Evolutionary conservation across 2,797 vertebrate genomes (phyloP), one percentile per base, ranked within the genome.

Genomic region (Typhlichthys eigenmanni): DNA sequence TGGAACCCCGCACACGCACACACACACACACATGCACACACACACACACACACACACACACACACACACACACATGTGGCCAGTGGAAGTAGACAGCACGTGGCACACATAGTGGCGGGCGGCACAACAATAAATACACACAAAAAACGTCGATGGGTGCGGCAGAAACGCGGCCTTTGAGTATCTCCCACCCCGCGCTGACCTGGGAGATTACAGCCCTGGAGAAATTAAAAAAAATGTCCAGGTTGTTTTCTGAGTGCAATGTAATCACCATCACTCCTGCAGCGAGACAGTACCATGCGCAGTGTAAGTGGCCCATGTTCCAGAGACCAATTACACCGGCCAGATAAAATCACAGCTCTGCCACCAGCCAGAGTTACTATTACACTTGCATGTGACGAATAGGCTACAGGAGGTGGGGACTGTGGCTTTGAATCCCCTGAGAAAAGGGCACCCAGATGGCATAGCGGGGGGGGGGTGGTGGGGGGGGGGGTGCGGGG

Each of bases 261-360:
- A 55, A 85, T 67, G 60, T 76, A 86, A 87, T 88, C 81, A 87
- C 84, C 72, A 71, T 80, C 71, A 64, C 65, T 84, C 76, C 57
- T 79, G 74, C 61, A 64, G 55, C 29, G n/a, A 72, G 68, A 77
- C 75, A 75, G 66, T 46, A 58, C 75, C 71, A 71, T 55, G 60
- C 63, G 68, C 63, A 68, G 45, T 69, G 72, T 87, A 85, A 88
- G 90, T 81, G 66, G 74, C 4, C 73, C 49, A 58, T 79, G 84
- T 83, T 88, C 76, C 48, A 51, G 60, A 58, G 66, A 82, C 76
- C 88, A 89, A 88, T 91, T 89, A 90, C 83, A 84, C 80, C 13
- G 50, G 75, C 62, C 71, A 81, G 86, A 89, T 80, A 81, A 82
- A 86, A 90, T 89, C 80, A 74, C 76, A 78, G 73, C 62, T 61